Conservation (phyloP, 2,888 invertebrate genomes). For the Scelioninae gen. 1 region DNA sequence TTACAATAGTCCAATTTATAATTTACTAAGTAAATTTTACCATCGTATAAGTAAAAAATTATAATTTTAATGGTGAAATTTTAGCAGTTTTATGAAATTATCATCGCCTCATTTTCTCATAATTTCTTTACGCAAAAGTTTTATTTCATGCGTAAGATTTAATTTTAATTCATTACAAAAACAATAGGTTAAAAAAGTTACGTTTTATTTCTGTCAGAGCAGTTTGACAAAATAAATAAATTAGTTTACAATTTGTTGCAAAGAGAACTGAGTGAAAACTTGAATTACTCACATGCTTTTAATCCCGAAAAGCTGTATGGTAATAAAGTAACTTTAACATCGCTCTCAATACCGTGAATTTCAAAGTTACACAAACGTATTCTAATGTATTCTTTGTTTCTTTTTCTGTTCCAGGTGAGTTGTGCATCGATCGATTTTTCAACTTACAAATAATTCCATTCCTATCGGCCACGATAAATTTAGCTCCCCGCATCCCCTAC, state of each 20-base stretch:
- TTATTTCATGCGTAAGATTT: no score
- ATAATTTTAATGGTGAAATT: no score
- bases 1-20: no score
- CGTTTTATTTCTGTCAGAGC: no score
- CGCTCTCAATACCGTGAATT: constrained; percentile 12
- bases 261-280: constrained; percentile 8
- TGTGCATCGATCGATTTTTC: constrained; percentile 49
- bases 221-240: no score
- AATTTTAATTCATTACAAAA: no score
- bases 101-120: no score
- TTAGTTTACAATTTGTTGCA: constrained; percentile 6
- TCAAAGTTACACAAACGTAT: constrained; percentile 35
- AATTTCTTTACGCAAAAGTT: no score
- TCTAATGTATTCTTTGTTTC: constrained; percentile 52
- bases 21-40: no score
- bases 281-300: constrained; percentile 27
- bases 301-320: constrained; percentile 41
- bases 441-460: constrained; percentile 44
- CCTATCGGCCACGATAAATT: constrained; percentile 14
- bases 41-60: no score
- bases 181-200: no score
- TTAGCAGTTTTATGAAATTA: no score
- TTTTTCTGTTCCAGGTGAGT: constrained; percentile 63
- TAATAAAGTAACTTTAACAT: constrained; percentile 26
- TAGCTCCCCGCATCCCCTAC: not conserved